A percentile compares a stretch with the other conserved stretches of the same genome.
Conservation (phyloP, 2,888 invertebrate species). For the Diogma glabrata region DNA sequence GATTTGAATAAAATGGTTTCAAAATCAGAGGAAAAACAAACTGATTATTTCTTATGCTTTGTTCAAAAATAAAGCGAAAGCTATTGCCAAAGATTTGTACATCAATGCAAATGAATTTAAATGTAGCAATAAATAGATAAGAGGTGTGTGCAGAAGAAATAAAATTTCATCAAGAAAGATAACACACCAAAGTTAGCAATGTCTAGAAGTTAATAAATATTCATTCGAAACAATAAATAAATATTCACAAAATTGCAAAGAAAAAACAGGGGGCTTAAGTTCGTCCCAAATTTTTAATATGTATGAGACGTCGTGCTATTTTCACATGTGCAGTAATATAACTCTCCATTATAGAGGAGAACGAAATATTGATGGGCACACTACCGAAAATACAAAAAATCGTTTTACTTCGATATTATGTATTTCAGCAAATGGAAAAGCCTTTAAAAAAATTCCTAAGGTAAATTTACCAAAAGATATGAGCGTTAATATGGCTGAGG, state of each 20-base stretch:
- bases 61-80: too few relatives aligned
- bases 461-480: neutral
- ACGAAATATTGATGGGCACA: neutral
- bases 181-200: too few relatives aligned
- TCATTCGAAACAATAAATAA: neutral
- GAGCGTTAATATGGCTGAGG: too few relatives aligned
- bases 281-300: slow-evolving; percentile 1
- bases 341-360: neutral
- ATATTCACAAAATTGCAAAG: neutral
- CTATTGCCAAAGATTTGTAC: too few relatives aligned
- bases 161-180: too few relatives aligned
- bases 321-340: neutral
- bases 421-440: neutral
- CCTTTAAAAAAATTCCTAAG: neutral
- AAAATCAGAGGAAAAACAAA: too few relatives aligned
- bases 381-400: neutral
- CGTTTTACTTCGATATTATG: neutral
- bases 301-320: slow-evolving; percentile 1
- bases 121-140: too few relatives aligned
- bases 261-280: neutral
- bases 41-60: too few relatives aligned
- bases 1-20: too few relatives aligned
- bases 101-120: too few relatives aligned
- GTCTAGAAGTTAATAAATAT: too few relatives aligned
- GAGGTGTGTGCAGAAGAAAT: too few relatives aligned